Evolutionary conservation across 2,797 vertebrate genomes (phyloP).

Genomic region (Clamator glandarius): DNA sequence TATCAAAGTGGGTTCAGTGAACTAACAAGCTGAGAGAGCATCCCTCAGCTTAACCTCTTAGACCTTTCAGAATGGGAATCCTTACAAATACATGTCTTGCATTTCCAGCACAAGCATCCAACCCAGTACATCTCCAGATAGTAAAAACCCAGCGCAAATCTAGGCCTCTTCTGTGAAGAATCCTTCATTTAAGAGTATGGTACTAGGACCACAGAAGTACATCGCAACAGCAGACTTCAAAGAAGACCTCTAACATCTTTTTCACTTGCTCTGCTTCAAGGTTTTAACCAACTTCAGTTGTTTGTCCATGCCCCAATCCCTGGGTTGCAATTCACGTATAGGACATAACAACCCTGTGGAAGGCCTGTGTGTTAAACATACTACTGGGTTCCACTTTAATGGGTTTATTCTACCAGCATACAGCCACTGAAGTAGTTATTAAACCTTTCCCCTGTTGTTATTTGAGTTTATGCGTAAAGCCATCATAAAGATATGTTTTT

Average conservation of each 20-base stretch:
- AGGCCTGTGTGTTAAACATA: neutral
- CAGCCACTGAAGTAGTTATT: neutral
- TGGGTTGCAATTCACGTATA: neutral
- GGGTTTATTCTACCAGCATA: neutral
- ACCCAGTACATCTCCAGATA: neutral
- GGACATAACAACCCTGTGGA: neutral
- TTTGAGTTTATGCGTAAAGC: slow-evolving; percentile 53
- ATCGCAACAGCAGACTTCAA: neutral
- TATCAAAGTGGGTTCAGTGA: neutral
- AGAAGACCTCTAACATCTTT: neutral
- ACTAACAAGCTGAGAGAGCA: neutral
- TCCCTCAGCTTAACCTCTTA: neutral
- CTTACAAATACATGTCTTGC: neutral
- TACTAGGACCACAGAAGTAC: neutral
- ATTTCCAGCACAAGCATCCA: neutral
- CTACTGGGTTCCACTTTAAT: neutral
- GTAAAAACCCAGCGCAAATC: neutral
- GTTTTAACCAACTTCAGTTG: neutral
- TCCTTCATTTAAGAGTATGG: neutral
- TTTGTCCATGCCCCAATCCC: neutral
- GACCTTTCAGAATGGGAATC: neutral
- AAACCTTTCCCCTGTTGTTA: slow-evolving; percentile 34
- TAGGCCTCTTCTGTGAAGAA: neutral
- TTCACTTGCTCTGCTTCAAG: neutral
- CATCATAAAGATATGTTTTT: slow-evolving; percentile 62